These are phyloP conservation scores for Zaprionus africanus DNA, from an alignment of 1,140 invertebrate genomes.

Conservation along the genomic window DNA sequence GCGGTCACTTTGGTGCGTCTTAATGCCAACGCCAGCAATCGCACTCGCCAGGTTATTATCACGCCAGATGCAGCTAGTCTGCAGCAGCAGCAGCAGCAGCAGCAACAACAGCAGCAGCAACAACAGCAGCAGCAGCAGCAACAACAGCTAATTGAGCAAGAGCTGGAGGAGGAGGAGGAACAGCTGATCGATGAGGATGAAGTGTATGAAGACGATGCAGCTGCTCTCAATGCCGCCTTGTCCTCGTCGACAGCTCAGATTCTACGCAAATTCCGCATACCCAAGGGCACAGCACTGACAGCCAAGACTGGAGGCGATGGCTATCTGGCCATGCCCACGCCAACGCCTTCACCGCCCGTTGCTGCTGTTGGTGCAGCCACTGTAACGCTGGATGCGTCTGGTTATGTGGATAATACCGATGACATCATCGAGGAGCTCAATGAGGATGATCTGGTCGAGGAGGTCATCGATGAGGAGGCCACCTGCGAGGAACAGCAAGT, in stretches of 20 bases:
- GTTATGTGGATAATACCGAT: constrained; percentile 62
- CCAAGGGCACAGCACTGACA: constrained; percentile 77
- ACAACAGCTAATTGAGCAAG: constrained; percentile 43
- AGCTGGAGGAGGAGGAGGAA: constrained; percentile 42
- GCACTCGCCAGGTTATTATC: constrained; percentile 60
- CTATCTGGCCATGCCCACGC: constrained; percentile 72
- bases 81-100: constrained; percentile 31
- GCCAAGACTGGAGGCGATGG: constrained; percentile 56
- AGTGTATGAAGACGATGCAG: constrained; percentile 61
- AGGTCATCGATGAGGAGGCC: constrained; percentile 72
- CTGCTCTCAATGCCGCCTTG: constrained; percentile 31
- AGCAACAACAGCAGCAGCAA: constrained; percentile 23
- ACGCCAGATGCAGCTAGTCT: constrained; percentile 43
- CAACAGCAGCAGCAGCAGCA: constrained; percentile 31
- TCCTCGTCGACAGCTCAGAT: constrained; percentile 76
- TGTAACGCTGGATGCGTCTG: constrained; percentile 32
- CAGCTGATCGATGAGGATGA: constrained; percentile 64
- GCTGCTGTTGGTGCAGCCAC: constrained; percentile 30
- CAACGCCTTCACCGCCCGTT: constrained; percentile 68
- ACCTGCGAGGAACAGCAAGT: constrained; percentile 39
- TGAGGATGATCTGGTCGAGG: constrained; percentile 77
- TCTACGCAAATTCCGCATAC: constrained; percentile 79
- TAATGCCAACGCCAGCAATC: constrained; percentile 48
- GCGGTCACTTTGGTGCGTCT: constrained; percentile 66
- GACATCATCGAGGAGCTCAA: constrained; percentile 74